Percentiles rank a stretch among this genome's conserved stretches.
These are phyloP conservation scores for Lasius fuliginosus DNA, from an alignment of 2,888 invertebrate genomes.

Conservation along the genomic window DNA sequence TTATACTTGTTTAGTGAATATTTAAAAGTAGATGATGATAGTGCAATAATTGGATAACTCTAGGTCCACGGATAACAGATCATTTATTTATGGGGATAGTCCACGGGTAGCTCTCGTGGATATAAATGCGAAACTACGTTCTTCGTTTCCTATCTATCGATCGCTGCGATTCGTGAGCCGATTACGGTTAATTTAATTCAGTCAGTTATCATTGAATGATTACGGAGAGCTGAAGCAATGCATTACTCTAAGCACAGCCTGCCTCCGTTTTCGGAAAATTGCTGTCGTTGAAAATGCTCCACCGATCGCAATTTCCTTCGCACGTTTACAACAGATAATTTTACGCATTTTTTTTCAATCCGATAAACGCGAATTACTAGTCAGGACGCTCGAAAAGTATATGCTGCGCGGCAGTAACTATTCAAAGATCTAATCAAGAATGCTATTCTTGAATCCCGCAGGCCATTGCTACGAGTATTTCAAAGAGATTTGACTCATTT, in stretches of 20 bases:
- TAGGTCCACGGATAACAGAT: neutral
- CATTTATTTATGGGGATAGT: neutral
- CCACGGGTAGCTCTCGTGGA: conserved; percentile 53
- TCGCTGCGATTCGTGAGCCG: conserved; percentile 74
- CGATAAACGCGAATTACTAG: conserved; percentile 22
- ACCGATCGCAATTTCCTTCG: conserved; percentile 36
- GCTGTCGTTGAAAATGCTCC: conserved; percentile 19
- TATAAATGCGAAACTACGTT: conserved; percentile 78
- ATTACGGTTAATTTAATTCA: conserved; percentile 85
- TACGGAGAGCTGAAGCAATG: conserved; percentile 73
- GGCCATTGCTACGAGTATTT: neutral
- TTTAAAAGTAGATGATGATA: conserved; percentile 3
- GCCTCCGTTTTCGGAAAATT: conserved; percentile 59
- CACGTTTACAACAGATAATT: conserved; percentile 46
- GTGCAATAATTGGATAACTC: conserved; percentile 16
- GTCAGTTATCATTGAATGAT: conserved; percentile 82
- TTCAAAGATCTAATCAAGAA: conserved; percentile 26
- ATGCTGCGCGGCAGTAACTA: neutral
- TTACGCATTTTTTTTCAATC: conserved; percentile 26
- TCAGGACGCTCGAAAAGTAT: neutral
- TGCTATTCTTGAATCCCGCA: neutral
- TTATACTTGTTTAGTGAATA: neutral
- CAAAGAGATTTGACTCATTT: neutral
- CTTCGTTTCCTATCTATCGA: conserved; percentile 75
- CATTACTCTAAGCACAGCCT: conserved; percentile 63